Evolutionary conservation across 2,888 invertebrate genomes (phyloP).

Genomic region (Megamerina dolium): DNA sequence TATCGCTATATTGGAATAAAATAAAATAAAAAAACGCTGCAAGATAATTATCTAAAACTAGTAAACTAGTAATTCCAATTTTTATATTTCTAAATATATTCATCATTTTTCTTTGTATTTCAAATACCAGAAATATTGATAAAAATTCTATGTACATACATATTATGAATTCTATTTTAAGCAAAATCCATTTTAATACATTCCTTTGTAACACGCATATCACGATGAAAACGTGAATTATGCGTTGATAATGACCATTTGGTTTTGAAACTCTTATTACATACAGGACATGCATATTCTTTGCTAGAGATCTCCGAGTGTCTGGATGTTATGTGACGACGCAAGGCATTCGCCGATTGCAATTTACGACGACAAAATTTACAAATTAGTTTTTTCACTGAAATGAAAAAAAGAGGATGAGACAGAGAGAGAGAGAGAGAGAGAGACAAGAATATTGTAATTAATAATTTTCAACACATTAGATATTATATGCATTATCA

Average conservation of each 20-base stretch:
- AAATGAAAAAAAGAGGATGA: conserved; percentile 7
- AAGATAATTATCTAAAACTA: too few relatives aligned
- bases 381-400: conserved; percentile 32
- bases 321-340: conserved; percentile 45
- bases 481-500: too few relatives aligned
- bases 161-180: too few relatives aligned
- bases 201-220: conserved; percentile 37
- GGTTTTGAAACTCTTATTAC: conserved; percentile 47
- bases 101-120: too few relatives aligned
- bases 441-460: too few relatives aligned
- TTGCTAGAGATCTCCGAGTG: conserved; percentile 41
- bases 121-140: too few relatives aligned
- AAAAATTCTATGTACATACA: too few relatives aligned
- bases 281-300: conserved; percentile 41
- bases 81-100: too few relatives aligned
- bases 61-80: too few relatives aligned
- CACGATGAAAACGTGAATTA: conserved; percentile 47
- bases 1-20: too few relatives aligned
- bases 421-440: too few relatives aligned
- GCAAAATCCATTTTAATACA: conserved; percentile 39
- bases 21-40: too few relatives aligned
- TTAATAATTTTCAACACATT: neutral
- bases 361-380: conserved; percentile 40
- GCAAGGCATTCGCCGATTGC: conserved; percentile 42
- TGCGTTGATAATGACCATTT: conserved; percentile 49